Evolutionary conservation across 2,888 invertebrate species (phyloP).

Genomic region (Adelphocoris suturalis): DNA sequence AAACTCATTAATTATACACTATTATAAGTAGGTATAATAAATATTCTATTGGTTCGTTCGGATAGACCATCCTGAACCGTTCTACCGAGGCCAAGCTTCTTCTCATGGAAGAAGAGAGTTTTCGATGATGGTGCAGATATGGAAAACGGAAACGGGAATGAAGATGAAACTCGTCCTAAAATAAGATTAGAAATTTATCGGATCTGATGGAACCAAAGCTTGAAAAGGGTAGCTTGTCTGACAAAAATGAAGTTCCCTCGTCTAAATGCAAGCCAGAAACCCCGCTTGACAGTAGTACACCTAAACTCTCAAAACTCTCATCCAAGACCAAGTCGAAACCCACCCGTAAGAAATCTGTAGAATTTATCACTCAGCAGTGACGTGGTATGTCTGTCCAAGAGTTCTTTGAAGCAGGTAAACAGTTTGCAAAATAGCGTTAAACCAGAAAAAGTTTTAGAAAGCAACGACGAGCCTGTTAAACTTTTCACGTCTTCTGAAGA

Average conservation of each 20-base stretch:
- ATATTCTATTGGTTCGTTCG: no score
- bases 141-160: background rate
- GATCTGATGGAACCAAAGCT: constrained; percentile 42
- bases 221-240: background rate
- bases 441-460: background rate
- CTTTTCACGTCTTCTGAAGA: no score
- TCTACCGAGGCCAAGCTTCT: no score
- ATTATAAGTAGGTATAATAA: no score
- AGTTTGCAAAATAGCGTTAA: background rate
- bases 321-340: background rate
- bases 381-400: background rate
- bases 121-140: background rate
- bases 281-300: no score
- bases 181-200: constrained; percentile 24
- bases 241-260: background rate
- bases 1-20: no score
- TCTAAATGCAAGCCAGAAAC: background rate
- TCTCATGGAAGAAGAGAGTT: background rate
- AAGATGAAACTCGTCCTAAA: background rate
- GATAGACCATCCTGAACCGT: no score
- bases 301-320: background rate
- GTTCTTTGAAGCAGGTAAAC: background rate
- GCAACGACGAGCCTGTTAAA: background rate
- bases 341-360: background rate
- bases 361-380: background rate